Evolutionary conservation across 30 jellyfish, hydroid and myxozoan genomes (phyloP).

Genomic region (Hydra vulgaris): DNA sequence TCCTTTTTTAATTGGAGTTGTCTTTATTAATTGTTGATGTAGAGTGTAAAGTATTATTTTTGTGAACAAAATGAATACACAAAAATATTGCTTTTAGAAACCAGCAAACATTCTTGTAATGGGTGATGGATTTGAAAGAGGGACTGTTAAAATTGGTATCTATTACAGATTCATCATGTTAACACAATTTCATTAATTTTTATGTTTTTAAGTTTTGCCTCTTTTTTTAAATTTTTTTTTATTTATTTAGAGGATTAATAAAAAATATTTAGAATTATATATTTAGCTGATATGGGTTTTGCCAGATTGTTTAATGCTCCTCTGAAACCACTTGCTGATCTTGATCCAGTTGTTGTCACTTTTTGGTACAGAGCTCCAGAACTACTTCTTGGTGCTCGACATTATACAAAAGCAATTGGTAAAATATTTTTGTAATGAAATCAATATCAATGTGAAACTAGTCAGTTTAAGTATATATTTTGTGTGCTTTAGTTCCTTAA

Average conservation of each 20-base stretch:
- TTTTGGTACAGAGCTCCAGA: conserved; percentile 98
- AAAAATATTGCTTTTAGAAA: conserved; percentile 31
- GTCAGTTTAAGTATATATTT: no score
- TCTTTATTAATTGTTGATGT: no score
- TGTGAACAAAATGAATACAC: no score
- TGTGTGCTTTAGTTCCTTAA: no score
- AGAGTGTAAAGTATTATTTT: no score
- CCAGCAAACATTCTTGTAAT: conserved; percentile 93
- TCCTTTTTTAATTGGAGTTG: no score
- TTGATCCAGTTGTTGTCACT: conserved; percentile 93
- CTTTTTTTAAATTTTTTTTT: background rate
- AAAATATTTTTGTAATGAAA: background rate
- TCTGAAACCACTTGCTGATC: conserved; percentile 75
- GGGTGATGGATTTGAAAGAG: conserved; percentile 96
- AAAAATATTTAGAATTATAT: no score
- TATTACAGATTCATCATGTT: no score
- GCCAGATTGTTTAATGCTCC: conserved; percentile 92
- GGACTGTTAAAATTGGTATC: conserved; percentile 79
- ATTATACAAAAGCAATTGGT: conserved; percentile 94
- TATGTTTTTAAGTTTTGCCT: background rate
- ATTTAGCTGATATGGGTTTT: conserved; percentile 87
- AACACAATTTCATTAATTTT: no score
- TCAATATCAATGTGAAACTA: background rate
- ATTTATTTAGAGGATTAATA: background rate
- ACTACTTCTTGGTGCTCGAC: conserved; percentile 89